These are phyloP conservation scores for Lithobates pipiens DNA, from an alignment of 2,797 vertebrate genomes.

Conservation along the genomic window DNA sequence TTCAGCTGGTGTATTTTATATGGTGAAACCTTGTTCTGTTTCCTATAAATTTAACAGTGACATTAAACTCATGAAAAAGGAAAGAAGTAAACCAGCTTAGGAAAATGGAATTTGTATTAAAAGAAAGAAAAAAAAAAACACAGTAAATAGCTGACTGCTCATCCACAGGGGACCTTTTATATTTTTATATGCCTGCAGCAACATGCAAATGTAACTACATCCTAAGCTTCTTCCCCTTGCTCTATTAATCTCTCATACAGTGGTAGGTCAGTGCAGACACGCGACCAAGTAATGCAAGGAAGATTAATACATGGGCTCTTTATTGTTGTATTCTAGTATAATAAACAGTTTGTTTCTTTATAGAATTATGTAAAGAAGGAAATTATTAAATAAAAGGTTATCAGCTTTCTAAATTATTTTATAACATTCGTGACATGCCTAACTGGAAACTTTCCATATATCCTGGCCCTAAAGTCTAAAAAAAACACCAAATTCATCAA, in stretches of 20 bases:
- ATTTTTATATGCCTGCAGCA: constrained; percentile 51
- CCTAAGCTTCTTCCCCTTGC: constrained; percentile 45
- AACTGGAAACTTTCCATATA: too few relatives aligned
- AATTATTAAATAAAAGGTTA: neutral
- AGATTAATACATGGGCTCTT: constrained; percentile 33
- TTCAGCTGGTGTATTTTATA: constrained; percentile 20
- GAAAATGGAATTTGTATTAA: constrained; percentile 44
- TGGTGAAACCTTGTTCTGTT: constrained; percentile 23
- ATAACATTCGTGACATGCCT: too few relatives aligned
- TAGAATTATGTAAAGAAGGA: neutral
- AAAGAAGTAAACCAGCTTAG: constrained; percentile 10
- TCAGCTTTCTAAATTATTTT: neutral
- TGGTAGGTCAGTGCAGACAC: constrained; percentile 35
- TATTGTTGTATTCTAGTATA: constrained; percentile 10
- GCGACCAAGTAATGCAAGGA: constrained; percentile 30
- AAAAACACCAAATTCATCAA: too few relatives aligned
- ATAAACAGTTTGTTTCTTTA: neutral
- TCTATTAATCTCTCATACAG: constrained; percentile 54
- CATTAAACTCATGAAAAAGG: constrained; percentile 17
- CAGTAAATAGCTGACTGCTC: constrained; percentile 45
- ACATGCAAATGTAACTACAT: constrained; percentile 54
- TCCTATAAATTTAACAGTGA: constrained; percentile 27
- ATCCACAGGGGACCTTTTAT: constrained; percentile 55
- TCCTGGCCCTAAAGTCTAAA: too few relatives aligned
- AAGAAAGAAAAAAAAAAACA: neutral